A percentile compares a stretch with the other conserved stretches of the same genome.
Evolutionary conservation across 2,113 vertebrate species (phyloP).

Genomic region (Pyrgilauda ruficollis): DNA sequence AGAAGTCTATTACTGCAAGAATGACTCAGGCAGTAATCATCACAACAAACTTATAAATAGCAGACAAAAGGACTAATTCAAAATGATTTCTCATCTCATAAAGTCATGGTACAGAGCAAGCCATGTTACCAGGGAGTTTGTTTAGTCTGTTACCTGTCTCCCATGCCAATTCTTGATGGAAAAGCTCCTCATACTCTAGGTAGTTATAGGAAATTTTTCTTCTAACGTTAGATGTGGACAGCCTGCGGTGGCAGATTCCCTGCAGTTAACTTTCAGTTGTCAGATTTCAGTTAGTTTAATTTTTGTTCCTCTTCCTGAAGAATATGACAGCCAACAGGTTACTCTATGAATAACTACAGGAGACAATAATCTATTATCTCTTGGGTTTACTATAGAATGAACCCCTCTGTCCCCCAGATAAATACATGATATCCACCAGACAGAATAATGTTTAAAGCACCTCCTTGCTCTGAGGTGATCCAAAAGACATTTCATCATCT

Average conservation of each 20-base stretch:
- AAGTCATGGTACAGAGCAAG: background rate
- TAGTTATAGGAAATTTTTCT: background rate
- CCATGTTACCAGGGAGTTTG: background rate
- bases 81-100: background rate
- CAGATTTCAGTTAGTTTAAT: background rate
- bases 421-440: background rate
- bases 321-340: background rate
- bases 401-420: background rate
- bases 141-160: background rate
- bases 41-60: background rate
- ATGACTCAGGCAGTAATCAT: slow-evolving; percentile 11
- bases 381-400: background rate
- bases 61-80: background rate
- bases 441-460: background rate
- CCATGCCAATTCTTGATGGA: background rate
- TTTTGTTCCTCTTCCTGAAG: background rate
- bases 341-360: background rate
- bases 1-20: background rate
- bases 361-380: background rate
- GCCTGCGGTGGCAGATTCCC: background rate
- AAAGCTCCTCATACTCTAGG: background rate
- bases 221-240: background rate
- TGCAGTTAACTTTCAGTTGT: background rate
- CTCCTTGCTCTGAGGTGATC: accelerated
- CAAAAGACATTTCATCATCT: background rate